Conservation (phyloP, 2,888 invertebrate genomes). For the Drosophila parthenogenetica region DNA sequence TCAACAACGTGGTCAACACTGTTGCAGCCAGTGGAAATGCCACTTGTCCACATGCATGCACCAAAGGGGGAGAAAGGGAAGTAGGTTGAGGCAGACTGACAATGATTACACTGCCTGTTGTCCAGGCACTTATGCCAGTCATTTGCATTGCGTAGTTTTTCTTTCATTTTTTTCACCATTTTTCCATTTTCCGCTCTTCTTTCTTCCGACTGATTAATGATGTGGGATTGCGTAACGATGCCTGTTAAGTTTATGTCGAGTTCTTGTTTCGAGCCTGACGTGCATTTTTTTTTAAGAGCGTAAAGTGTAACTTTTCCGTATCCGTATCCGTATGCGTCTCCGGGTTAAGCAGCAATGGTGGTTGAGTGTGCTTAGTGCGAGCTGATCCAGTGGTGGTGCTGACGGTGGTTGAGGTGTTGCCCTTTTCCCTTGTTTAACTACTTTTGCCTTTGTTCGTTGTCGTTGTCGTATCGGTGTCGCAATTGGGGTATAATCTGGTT, state of each 20-base stretch:
- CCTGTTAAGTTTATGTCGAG: slow-evolving; percentile 39
- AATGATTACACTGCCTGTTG: slow-evolving; percentile 13
- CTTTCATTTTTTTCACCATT: background rate
- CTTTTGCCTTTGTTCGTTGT: slow-evolving; percentile 34
- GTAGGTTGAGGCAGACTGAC: background rate
- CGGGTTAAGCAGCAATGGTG: slow-evolving; percentile 39
- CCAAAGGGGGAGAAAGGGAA: background rate
- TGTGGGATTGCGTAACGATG: slow-evolving; percentile 39
- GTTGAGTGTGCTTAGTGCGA: slow-evolving; percentile 30
- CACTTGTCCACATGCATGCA: slow-evolving; percentile 33
- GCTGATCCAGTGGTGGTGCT: slow-evolving; percentile 14
- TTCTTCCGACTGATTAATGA: slow-evolving; percentile 68
- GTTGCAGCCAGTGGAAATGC: slow-evolving; percentile 37
- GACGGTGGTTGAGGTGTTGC: slow-evolving; percentile 30
- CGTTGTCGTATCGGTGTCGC: slow-evolving; percentile 64
- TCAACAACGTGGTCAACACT: slow-evolving; percentile 37
- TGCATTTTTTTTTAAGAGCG: slow-evolving; percentile 47
- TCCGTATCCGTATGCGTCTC: slow-evolving; percentile 11
- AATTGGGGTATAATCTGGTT: slow-evolving; percentile 78
- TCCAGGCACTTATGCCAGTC: slow-evolving; percentile 48
- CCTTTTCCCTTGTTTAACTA: slow-evolving; percentile 58
- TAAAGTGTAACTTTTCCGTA: slow-evolving; percentile 35
- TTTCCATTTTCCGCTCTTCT: background rate
- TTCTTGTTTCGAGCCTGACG: slow-evolving; percentile 50
- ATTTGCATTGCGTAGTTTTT: slow-evolving; percentile 43